phyloP scores from a whole-genome alignment of 1,140 invertebrate species.

The Hetaerina americana region DNA sequence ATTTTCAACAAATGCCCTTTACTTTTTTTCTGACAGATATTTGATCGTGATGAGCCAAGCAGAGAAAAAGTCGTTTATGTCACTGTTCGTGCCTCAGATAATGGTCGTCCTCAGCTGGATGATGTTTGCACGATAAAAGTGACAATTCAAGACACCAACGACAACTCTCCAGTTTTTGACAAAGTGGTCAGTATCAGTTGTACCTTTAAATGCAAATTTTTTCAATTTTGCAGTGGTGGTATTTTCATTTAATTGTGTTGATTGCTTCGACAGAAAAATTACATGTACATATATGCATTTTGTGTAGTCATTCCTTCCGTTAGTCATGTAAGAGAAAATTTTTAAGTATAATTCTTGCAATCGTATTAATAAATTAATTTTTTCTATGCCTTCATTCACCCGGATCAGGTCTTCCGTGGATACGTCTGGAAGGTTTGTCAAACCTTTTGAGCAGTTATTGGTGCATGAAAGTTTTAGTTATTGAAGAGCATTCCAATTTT shows the following conservation, averaged over 20 bases:
- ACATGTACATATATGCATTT: neutral
- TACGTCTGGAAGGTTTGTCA: constrained; percentile 42
- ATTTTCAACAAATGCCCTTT: neutral
- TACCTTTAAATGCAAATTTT: neutral
- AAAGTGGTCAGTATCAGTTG: constrained; percentile 45
- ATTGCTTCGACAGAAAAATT: no score
- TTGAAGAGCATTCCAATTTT: no score
- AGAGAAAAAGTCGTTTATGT: constrained; percentile 72
- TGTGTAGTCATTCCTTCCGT: neutral
- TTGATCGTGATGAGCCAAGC: constrained; percentile 74
- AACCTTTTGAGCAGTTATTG: no score
- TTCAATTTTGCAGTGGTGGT: neutral
- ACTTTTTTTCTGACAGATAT: constrained; percentile 33
- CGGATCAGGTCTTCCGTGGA: constrained; percentile 47
- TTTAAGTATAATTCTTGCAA: no score
- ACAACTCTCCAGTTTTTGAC: constrained; percentile 74
- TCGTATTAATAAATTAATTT: constrained; percentile 10
- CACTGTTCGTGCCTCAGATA: constrained; percentile 70
- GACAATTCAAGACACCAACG: constrained; percentile 74
- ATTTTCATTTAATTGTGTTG: no score
- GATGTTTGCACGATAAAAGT: constrained; percentile 81
- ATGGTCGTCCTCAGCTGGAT: constrained; percentile 67
- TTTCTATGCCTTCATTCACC: constrained; percentile 23
- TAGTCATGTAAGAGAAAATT: constrained; percentile 26
- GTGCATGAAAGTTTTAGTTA: no score